Conservation (phyloP, 2,113 vertebrate genomes). For the Misgurnus anguillicaudatus region DNA sequence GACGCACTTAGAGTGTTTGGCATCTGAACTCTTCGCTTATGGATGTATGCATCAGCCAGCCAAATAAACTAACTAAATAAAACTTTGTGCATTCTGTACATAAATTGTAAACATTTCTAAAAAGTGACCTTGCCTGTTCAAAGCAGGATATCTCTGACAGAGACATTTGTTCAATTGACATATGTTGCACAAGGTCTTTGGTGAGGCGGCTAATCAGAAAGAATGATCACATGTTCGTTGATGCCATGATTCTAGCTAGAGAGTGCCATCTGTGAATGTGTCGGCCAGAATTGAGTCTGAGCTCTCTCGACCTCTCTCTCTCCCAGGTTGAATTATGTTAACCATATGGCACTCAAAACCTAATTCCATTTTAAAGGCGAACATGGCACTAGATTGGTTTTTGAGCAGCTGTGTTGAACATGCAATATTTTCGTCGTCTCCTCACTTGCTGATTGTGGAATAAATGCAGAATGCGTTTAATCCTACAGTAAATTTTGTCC, state of each 20-base stretch:
- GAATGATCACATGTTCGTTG: constrained; percentile 61
- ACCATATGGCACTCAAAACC: constrained; percentile 29
- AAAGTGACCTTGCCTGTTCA: constrained; percentile 4
- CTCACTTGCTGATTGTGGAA: constrained; percentile 31
- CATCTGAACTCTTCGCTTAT: no score
- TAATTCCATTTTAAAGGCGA: constrained; percentile 42
- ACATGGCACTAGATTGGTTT: background rate
- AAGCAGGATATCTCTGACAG: constrained; percentile 21
- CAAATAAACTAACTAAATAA: background rate
- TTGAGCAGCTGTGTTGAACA: constrained; percentile 4
- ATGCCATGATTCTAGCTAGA: constrained; percentile 63
- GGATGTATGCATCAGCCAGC: background rate
- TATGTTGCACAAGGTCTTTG: constrained; percentile 62
- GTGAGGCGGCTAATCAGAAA: constrained; percentile 69
- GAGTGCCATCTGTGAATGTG: constrained; percentile 71
- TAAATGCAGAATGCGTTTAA: constrained; percentile 43
- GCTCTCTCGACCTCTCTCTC: constrained; percentile 37
- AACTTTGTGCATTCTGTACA: background rate
- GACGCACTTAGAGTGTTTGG: no score
- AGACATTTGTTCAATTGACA: constrained; percentile 61
- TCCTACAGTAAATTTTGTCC: constrained; percentile 46
- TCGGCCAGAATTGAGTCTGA: constrained; percentile 43
- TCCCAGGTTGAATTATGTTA: constrained; percentile 42
- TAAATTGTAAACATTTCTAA: background rate
- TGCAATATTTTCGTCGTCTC: constrained; percentile 15